A percentile compares a stretch with the other conserved stretches of the same genome.
Evolutionary conservation across 2,888 invertebrate genomes (phyloP).

Genomic region (Acrocera orbiculus): DNA sequence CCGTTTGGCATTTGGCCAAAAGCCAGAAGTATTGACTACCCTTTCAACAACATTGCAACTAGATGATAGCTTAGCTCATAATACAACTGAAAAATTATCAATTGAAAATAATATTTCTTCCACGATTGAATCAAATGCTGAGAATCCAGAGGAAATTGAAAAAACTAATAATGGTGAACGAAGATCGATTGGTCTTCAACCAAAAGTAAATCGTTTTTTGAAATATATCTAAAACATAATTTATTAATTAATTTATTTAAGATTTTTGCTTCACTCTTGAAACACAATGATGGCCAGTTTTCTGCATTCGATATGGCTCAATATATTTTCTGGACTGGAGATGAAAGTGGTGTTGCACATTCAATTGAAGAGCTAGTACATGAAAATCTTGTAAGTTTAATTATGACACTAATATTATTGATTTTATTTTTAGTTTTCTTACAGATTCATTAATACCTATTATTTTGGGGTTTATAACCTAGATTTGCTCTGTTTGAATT

Average conservation of each 20-base stretch:
- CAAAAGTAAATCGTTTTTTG: conserved; percentile 28
- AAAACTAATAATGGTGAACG: conserved; percentile 22
- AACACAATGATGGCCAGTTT: conserved; percentile 46
- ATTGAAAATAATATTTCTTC: conserved; percentile 13
- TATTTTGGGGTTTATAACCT: too few species aligned
- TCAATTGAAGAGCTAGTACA: conserved; percentile 62
- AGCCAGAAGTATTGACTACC: conserved; percentile 33
- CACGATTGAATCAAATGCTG: conserved; percentile 32
- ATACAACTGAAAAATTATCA: conserved; percentile 14
- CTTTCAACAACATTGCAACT: conserved; percentile 20
- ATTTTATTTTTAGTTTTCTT: not conserved
- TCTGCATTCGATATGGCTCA: conserved; percentile 66
- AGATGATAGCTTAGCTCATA: too few species aligned
- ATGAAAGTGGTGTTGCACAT: conserved; percentile 57
- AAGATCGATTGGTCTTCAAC: conserved; percentile 21
- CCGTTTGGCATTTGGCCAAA: conserved; percentile 34
- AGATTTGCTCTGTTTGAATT: too few species aligned
- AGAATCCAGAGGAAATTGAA: conserved; percentile 17
- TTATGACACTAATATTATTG: not conserved
- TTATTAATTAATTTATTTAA: too few species aligned
- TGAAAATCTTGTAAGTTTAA: conserved; percentile 47
- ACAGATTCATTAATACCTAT: too few species aligned
- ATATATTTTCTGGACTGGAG: conserved; percentile 68
- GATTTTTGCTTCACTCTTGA: conserved; percentile 20
- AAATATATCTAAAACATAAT: too few species aligned